phyloP scores from a whole-genome alignment of 2,797 vertebrate species.

The Sphenopsis melanotis region DNA sequence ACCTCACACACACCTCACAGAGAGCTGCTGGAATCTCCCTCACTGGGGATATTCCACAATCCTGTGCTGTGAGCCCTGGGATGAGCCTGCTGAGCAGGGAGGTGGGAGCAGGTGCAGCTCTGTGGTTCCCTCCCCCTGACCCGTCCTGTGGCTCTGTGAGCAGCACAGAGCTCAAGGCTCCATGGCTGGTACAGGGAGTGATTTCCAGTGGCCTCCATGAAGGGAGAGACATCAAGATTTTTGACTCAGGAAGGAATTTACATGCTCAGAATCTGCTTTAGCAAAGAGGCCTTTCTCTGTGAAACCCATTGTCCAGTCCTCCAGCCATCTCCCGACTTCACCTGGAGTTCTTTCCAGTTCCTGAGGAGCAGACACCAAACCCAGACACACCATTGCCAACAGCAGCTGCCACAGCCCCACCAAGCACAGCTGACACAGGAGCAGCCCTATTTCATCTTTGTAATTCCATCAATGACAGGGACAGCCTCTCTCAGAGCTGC shows the following conservation, averaged over 20 bases:
- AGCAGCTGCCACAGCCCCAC: not conserved
- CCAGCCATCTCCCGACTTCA: not conserved
- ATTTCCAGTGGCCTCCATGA: not conserved
- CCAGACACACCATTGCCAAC: not conserved
- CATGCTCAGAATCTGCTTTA: not conserved
- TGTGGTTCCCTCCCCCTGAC: not conserved
- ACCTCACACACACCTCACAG: not conserved
- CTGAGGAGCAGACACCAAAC: not conserved
- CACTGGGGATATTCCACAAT: not conserved
- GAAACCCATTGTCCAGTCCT: not conserved
- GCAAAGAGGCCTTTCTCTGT: not conserved
- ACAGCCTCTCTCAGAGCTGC: not conserved
- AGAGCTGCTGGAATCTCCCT: not conserved
- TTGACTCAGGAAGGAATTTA: not conserved
- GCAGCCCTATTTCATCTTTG: not conserved
- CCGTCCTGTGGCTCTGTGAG: not conserved
- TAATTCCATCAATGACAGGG: not conserved
- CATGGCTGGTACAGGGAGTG: not conserved
- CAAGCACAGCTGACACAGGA: not conserved
- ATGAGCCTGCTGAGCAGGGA: not conserved
- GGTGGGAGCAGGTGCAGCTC: not conserved
- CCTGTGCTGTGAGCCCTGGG: not conserved
- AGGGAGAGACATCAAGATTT: not conserved
- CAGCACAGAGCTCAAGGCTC: not conserved
- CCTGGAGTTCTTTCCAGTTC: not conserved